Percentiles rank a stretch among this genome's conserved stretches.
These are phyloP conservation scores for Mythimna vitellina DNA, from an alignment of 2,888 invertebrate genomes.

Conservation along the genomic window DNA sequence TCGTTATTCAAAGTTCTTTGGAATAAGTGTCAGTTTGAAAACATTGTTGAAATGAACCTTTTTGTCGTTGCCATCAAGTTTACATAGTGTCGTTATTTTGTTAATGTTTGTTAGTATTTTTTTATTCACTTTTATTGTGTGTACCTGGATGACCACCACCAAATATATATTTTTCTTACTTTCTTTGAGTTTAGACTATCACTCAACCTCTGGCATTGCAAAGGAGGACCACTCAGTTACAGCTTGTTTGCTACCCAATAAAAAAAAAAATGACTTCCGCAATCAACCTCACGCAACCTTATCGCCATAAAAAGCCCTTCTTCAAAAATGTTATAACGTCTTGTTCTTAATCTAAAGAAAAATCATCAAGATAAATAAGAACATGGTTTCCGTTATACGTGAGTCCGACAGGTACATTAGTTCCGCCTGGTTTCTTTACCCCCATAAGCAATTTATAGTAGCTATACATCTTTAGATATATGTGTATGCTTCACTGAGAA, in stretches of 20 bases:
- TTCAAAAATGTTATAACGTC: slow-evolving; percentile 15
- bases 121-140: too few species aligned
- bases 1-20: too few species aligned
- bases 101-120: too few species aligned
- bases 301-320: slow-evolving; percentile 7
- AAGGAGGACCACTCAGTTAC: background rate
- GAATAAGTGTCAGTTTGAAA: too few species aligned
- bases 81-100: too few species aligned
- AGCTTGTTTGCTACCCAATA: background rate
- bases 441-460: slow-evolving; percentile 53
- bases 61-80: too few species aligned
- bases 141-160: too few species aligned
- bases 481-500: slow-evolving; percentile 11
- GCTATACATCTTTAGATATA: slow-evolving; percentile 27
- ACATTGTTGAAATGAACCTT: too few species aligned
- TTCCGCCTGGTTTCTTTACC: slow-evolving; percentile 49
- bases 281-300: background rate
- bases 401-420: slow-evolving; percentile 59
- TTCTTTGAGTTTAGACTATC: too few species aligned
- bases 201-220: too few species aligned
- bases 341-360: slow-evolving; percentile 29
- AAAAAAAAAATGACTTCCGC: slow-evolving; percentile 6
- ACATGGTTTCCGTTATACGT: slow-evolving; percentile 42
- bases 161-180: too few species aligned
- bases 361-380: slow-evolving; percentile 53